Conservation (phyloP, 2,113 vertebrate genomes). For the Brachirus orientalis region DNA sequence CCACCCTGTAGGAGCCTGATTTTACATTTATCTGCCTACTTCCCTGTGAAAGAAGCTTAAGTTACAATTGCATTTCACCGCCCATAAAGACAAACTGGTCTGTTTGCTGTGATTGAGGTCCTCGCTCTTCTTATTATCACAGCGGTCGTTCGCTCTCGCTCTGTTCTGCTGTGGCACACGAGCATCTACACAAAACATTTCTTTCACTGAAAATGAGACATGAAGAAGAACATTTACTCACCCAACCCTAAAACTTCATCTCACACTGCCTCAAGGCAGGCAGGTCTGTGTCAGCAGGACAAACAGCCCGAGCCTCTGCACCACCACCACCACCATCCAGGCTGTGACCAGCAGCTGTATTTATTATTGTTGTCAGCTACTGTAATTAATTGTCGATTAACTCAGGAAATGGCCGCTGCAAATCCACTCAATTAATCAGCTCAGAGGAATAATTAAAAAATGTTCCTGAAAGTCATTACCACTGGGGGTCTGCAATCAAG, state of each 20-base stretch:
- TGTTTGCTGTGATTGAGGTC: no score
- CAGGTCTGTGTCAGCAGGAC: constrained; percentile 40
- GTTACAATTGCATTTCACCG: no score
- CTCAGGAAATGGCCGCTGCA: constrained; percentile 67
- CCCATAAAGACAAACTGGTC: no score
- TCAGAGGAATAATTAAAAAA: constrained; percentile 71
- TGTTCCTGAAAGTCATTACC: constrained; percentile 62
- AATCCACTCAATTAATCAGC: constrained; percentile 80
- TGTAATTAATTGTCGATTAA: constrained; percentile 83
- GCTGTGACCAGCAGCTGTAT: constrained; percentile 71
- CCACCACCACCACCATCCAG: constrained; percentile 25
- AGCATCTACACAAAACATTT: no score
- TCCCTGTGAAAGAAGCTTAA: no score
- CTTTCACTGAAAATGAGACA: no score
- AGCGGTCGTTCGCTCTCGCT: no score
- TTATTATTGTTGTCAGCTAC: constrained; percentile 80
- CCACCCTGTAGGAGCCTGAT: no score
- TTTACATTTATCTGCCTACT: no score
- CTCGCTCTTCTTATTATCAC: no score
- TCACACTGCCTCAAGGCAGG: constrained; percentile 7
- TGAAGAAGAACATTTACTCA: not conserved
- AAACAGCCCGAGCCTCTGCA: not conserved
- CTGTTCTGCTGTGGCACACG: no score
- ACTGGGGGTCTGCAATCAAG: constrained; percentile 53
- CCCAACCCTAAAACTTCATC: constrained; percentile 16